These are phyloP conservation scores for Calephelis virginiensis DNA, from an alignment of 1,140 invertebrate genomes.

Conservation along the genomic window DNA sequence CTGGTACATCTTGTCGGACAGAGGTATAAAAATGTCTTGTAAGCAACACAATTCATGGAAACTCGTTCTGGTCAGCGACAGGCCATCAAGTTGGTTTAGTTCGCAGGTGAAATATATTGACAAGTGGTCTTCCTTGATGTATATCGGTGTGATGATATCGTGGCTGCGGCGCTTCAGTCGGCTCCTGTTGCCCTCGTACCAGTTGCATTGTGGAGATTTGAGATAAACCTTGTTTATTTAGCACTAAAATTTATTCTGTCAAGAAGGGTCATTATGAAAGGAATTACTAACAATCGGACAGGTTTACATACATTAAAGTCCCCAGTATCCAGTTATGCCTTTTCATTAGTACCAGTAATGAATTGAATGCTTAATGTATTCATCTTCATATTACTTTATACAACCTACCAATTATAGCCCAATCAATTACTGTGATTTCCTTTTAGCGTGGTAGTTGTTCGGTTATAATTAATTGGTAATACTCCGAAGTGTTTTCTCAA, in stretches of 20 bases:
- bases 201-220: slow-evolving; percentile 65
- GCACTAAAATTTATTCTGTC: slow-evolving; percentile 64
- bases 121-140: slow-evolving; percentile 76
- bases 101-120: slow-evolving; percentile 75
- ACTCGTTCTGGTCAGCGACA: slow-evolving; percentile 58
- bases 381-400: slow-evolving; percentile 36
- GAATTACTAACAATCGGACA: slow-evolving; percentile 58
- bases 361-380: slow-evolving; percentile 57
- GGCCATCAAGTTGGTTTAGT: slow-evolving; percentile 55
- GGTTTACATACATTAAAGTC: slow-evolving; percentile 54
- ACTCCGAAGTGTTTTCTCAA: slow-evolving; percentile 46
- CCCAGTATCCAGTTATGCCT: slow-evolving; percentile 24
- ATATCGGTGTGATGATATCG: slow-evolving; percentile 75
- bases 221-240: slow-evolving; percentile 75
- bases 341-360: slow-evolving; percentile 49
- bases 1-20: slow-evolving; percentile 52
- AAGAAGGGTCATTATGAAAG: slow-evolving; percentile 60
- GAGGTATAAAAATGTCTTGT: slow-evolving; percentile 68
- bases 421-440: slow-evolving; percentile 27
- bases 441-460: slow-evolving; percentile 30
- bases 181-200: slow-evolving; percentile 59
- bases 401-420: slow-evolving; percentile 26
- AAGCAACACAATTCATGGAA: slow-evolving; percentile 67
- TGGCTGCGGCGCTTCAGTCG: slow-evolving; percentile 66
- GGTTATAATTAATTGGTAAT: slow-evolving; percentile 42